Evolutionary conservation across 2,888 invertebrate species (phyloP).

Genomic region (Sycophila texana): DNA sequence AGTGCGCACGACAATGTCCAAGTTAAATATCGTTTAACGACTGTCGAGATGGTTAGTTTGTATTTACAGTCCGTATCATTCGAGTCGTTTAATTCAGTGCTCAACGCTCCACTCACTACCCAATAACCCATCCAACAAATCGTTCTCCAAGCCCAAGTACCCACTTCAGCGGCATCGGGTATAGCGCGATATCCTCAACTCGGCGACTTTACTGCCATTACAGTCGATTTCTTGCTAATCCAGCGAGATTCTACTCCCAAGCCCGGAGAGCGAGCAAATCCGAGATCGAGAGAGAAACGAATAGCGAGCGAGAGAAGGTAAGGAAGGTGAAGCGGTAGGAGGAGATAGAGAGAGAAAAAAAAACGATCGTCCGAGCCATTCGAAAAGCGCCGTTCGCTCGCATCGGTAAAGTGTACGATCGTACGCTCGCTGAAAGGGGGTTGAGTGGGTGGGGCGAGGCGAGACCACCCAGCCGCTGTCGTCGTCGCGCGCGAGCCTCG

Average conservation of each 20-base stretch:
- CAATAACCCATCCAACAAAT: not conserved
- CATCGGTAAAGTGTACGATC: slow-evolving; percentile 26
- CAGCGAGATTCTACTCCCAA: slow-evolving; percentile 15
- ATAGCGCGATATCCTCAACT: not conserved
- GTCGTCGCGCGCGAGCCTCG: slow-evolving; percentile 64
- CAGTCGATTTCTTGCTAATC: slow-evolving; percentile 42
- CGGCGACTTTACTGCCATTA: not conserved
- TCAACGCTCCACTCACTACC: too few relatives aligned
- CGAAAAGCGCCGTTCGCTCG: slow-evolving; percentile 42
- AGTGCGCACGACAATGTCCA: too few relatives aligned
- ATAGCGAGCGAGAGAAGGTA: slow-evolving; percentile 18
- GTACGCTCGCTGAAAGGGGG: slow-evolving; percentile 60
- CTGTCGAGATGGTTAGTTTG: too few relatives aligned
- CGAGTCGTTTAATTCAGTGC: too few relatives aligned
- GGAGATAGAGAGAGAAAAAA: slow-evolving; percentile 23
- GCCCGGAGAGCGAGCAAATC: not conserved
- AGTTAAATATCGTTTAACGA: too few relatives aligned
- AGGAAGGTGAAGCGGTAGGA: not conserved
- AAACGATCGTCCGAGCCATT: slow-evolving; percentile 48
- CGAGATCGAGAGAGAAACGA: not conserved
- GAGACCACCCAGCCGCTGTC: slow-evolving; percentile 75
- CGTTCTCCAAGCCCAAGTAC: not conserved
- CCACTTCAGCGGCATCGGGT: not conserved
- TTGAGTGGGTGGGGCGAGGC: slow-evolving; percentile 73
- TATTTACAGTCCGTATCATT: too few relatives aligned